phyloP scores from a whole-genome alignment of 2,888 invertebrate species.

The Halocaridina rubra region DNA sequence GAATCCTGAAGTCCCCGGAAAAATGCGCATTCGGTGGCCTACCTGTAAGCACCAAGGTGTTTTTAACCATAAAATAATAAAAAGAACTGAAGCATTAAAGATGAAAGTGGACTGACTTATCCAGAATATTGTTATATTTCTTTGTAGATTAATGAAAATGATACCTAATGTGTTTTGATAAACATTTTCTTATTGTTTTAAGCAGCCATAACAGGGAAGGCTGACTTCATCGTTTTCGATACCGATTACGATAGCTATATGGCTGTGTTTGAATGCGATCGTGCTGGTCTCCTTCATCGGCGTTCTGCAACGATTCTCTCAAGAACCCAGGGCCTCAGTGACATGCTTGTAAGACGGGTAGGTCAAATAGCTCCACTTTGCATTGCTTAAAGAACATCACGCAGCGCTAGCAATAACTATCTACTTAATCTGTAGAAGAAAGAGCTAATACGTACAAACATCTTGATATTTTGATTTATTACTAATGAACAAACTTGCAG shows the following conservation, averaged over 20 bases:
- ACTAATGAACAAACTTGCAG: not conserved
- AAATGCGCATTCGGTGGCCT: constrained; percentile 82
- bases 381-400: too few relatives aligned
- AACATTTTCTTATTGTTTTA: too few relatives aligned
- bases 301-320: constrained; percentile 84
- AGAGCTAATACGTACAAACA: not conserved
- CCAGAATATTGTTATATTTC: too few relatives aligned
- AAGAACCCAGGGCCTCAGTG: constrained; percentile 79
- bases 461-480: not conserved
- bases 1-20: constrained; percentile 72
- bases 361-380: too few relatives aligned
- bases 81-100: too few relatives aligned
- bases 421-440: not conserved
- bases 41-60: constrained; percentile 76
- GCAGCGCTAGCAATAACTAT: too few relatives aligned
- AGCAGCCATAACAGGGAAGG: constrained; percentile 81
- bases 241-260: constrained; percentile 83
- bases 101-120: too few relatives aligned
- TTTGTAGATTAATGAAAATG: too few relatives aligned
- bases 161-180: too few relatives aligned
- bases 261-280: constrained; percentile 83
- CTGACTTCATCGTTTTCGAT: constrained; percentile 79
- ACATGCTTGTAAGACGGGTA: constrained; percentile 78
- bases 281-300: constrained; percentile 79
- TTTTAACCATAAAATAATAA: too few relatives aligned